These are phyloP conservation scores for Hypercompe scribonia DNA, from an alignment of 2,888 invertebrate species.

Conservation along the genomic window DNA sequence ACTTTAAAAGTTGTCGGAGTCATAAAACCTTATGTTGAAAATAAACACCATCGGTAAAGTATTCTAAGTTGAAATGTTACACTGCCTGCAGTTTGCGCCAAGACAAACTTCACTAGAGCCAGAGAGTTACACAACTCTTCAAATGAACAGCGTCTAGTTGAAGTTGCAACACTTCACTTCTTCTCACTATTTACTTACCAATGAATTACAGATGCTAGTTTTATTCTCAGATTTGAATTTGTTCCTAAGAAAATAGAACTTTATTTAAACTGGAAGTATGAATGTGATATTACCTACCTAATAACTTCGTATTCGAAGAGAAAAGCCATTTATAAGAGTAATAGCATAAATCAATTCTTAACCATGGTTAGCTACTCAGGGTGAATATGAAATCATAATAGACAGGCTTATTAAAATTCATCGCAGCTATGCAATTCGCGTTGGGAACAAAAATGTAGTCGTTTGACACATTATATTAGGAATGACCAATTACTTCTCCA, in stretches of 20 bases:
- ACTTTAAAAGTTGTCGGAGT: constrained; percentile 30
- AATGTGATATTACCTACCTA: constrained; percentile 43
- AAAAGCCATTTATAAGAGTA: constrained; percentile 64
- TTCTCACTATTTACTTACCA: constrained; percentile 62
- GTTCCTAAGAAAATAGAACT: constrained; percentile 26
- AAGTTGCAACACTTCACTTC: constrained; percentile 60
- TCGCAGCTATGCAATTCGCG: constrained; percentile 64
- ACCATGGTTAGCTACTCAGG: constrained; percentile 61
- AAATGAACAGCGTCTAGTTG: constrained; percentile 69
- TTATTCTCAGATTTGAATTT: constrained; percentile 32
- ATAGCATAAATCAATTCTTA: constrained; percentile 73
- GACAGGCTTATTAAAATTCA: constrained; percentile 70
- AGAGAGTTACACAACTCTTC: constrained; percentile 67
- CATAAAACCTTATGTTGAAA: constrained; percentile 50
- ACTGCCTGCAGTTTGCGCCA: constrained; percentile 52
- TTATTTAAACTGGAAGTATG: constrained; percentile 38
- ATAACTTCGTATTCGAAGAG: constrained; percentile 56
- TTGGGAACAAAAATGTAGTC: constrained; percentile 57
- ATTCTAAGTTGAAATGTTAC: constrained; percentile 61
- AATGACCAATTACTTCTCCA: constrained; percentile 40
- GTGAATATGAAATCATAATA: constrained; percentile 71
- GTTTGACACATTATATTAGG: constrained; percentile 56
- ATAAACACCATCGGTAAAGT: constrained; percentile 54
- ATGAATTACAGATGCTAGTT: constrained; percentile 54
- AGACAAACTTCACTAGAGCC: constrained; percentile 62